Evolutionary conservation across 2,113 vertebrate species (phyloP).

Genomic region (Notothenia coriiceps): DNA sequence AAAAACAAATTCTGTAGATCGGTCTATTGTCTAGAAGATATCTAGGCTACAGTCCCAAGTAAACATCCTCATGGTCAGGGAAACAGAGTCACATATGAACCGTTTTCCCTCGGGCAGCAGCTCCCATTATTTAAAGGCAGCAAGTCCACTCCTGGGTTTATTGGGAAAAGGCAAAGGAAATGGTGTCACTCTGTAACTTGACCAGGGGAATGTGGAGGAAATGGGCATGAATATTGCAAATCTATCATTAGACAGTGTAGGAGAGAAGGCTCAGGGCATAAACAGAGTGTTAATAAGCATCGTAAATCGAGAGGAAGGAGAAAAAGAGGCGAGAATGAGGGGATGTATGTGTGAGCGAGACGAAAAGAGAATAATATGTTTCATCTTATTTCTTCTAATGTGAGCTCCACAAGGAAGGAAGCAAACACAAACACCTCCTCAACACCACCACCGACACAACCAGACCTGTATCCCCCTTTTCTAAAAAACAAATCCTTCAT

Average conservation of each 20-base stretch:
- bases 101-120: constrained; percentile 8
- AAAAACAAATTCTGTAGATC: constrained; percentile 36
- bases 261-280: constrained; percentile 76
- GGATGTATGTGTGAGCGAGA: constrained; percentile 17
- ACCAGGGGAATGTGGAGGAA: constrained; percentile 59
- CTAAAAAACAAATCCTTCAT: constrained; percentile 12
- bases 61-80: constrained; percentile 32
- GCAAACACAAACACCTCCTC: neutral
- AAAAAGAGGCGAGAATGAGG: constrained; percentile 30
- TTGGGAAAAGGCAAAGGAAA: constrained; percentile 21
- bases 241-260: constrained; percentile 72
- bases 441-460: neutral
- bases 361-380: constrained; percentile 35
- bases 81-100: neutral
- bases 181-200: constrained; percentile 45
- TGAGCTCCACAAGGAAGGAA: neutral
- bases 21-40: constrained; percentile 14
- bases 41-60: constrained; percentile 20
- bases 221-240: constrained; percentile 73
- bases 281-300: constrained; percentile 77
- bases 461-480: neutral
- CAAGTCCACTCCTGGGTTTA: constrained; percentile 39
- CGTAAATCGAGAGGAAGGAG: constrained; percentile 66
- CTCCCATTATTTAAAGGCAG: constrained; percentile 44
- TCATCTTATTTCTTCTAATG: constrained; percentile 34